Evolutionary conservation across 2,797 vertebrate species (phyloP).

Genomic region (Clarias pachynema): DNA sequence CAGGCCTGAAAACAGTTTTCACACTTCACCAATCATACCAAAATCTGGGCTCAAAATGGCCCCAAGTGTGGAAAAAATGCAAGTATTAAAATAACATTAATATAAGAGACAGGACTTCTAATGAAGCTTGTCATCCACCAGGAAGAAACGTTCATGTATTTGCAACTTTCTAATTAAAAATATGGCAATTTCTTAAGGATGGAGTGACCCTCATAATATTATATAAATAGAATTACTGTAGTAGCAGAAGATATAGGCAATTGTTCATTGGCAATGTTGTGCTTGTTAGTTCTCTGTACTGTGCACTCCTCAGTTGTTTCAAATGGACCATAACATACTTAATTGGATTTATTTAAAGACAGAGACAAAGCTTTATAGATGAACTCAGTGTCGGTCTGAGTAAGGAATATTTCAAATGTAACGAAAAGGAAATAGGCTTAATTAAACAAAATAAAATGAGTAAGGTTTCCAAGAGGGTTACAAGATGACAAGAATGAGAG

Average conservation of each 20-base stretch:
- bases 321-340: constrained; percentile 56
- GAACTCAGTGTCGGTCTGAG: constrained; percentile 58
- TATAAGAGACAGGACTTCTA: neutral
- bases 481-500: constrained; percentile 1
- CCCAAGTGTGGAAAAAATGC: neutral
- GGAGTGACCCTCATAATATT: neutral
- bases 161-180: constrained; percentile 9
- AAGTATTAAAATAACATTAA: neutral
- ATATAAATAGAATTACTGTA: constrained; percentile 27
- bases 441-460: constrained; percentile 61
- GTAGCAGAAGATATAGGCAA: constrained; percentile 25
- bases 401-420: constrained; percentile 31
- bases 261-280: constrained; percentile 46
- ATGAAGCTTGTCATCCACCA: neutral
- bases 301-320: constrained; percentile 37
- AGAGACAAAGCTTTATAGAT: constrained; percentile 51
- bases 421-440: constrained; percentile 18
- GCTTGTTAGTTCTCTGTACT: constrained; percentile 32
- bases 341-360: constrained; percentile 63
- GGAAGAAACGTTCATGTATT: neutral
- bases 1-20: neutral
- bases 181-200: constrained; percentile 8
- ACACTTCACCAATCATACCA: neutral
- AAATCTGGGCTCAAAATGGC: neutral
- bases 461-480: constrained; percentile 48